phyloP scores from a whole-genome alignment of 2,888 invertebrate genomes.

The Philopedon plagiatum region DNA sequence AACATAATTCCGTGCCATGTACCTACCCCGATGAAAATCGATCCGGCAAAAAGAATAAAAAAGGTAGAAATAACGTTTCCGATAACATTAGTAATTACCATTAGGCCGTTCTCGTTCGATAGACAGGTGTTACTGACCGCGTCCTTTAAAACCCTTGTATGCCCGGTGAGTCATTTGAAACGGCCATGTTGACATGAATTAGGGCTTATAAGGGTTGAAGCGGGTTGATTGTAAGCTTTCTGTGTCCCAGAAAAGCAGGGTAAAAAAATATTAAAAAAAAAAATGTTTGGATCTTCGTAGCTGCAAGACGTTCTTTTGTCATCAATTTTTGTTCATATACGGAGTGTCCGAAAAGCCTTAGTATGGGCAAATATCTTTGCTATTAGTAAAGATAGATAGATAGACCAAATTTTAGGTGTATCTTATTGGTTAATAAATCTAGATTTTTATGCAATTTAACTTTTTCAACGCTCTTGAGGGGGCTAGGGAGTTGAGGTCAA shows the following conservation, averaged over 20 bases:
- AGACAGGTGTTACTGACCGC: conserved; percentile 25
- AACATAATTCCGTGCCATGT: conserved; percentile 8
- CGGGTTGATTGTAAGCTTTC: conserved; percentile 15
- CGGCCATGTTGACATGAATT: conserved; percentile 29
- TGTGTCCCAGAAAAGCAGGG: not conserved
- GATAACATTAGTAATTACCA: conserved; percentile 31
- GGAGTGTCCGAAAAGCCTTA: no score
- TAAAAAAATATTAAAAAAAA: no score
- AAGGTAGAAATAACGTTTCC: conserved; percentile 22
- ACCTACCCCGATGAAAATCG: conserved; percentile 19
- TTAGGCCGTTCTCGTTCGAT: conserved; percentile 7
- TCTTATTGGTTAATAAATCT: no score
- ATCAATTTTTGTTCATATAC: no score
- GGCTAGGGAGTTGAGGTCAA: no score
- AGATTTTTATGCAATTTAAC: no score
- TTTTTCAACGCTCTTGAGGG: no score
- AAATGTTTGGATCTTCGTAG: no score
- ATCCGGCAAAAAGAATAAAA: conserved; percentile 12
- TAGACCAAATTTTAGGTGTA: no score
- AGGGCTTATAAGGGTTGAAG: not conserved
- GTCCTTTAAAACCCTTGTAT: conserved; percentile 20
- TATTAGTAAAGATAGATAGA: no score
- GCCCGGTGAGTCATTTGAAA: conserved; percentile 26
- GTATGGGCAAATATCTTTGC: no score
- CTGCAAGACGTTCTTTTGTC: no score